These are phyloP conservation scores for Falco columbarius DNA, from an alignment of 2,797 vertebrate genomes.

Conservation along the genomic window DNA sequence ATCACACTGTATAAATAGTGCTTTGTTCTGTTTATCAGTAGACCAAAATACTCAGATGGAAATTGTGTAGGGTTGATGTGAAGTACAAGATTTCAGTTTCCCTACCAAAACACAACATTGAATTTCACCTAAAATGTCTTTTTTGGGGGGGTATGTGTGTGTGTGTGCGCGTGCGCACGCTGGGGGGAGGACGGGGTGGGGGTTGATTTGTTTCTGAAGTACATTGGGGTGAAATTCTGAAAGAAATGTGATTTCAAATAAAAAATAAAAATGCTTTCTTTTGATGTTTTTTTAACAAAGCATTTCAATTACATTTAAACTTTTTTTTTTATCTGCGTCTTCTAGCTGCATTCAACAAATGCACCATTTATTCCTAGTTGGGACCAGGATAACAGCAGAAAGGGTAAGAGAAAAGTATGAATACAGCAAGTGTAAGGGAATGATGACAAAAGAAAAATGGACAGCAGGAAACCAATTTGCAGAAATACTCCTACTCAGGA, in stretches of 20 bases:
- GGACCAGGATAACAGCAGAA: not conserved
- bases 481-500: constrained; percentile 1
- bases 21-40: not conserved
- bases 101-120: not conserved
- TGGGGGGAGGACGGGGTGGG: fast-evolving
- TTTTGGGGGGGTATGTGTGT: too few species aligned
- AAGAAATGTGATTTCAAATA: not conserved
- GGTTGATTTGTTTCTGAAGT: not conserved
- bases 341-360: not conserved
- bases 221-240: not conserved
- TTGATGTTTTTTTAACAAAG: not conserved
- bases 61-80: not conserved
- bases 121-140: not conserved
- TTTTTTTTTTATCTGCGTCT: not conserved
- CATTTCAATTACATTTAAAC: not conserved
- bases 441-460: constrained; percentile 37
- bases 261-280: not conserved
- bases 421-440: not conserved
- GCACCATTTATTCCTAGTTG: not conserved
- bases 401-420: not conserved
- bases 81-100: not conserved
- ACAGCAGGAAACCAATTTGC: constrained; percentile 37
- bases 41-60: not conserved
- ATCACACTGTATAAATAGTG: not conserved
- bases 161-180: too few species aligned